Evolutionary conservation across 2,113 vertebrate genomes (phyloP).

Genomic region (Scomber japonicus): DNA sequence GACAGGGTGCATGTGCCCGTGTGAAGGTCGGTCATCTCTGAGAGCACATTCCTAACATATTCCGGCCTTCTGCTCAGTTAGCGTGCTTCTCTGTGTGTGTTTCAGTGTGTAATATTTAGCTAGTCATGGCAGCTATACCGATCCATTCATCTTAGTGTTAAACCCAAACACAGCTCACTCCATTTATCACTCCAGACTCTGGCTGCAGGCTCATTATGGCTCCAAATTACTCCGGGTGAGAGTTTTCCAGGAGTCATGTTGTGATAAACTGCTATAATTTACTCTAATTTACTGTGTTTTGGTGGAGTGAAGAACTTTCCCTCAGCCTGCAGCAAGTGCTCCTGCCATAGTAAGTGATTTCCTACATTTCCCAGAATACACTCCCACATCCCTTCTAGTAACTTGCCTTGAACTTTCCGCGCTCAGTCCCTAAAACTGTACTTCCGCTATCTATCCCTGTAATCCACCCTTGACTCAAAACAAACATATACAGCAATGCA

Average conservation of each 20-base stretch:
- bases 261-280: slow-evolving; percentile 46
- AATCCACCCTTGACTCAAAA: neutral
- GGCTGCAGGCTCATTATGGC: slow-evolving; percentile 33
- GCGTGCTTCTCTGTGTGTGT: slow-evolving; percentile 40
- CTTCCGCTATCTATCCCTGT: no score
- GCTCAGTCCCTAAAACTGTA: neutral
- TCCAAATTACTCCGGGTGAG: slow-evolving; percentile 35
- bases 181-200: slow-evolving; percentile 49
- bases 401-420: neutral
- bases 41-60: slow-evolving; percentile 75
- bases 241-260: slow-evolving; percentile 48
- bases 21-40: slow-evolving; percentile 55
- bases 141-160: slow-evolving; percentile 53
- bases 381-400: neutral
- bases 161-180: slow-evolving; percentile 35
- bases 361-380: slow-evolving; percentile 49
- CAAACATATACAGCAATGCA: neutral
- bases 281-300: slow-evolving; percentile 33
- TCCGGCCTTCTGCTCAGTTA: slow-evolving; percentile 63
- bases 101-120: slow-evolving; percentile 65
- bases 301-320: neutral
- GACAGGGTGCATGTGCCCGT: slow-evolving; percentile 36
- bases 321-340: neutral
- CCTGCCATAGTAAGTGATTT: neutral
- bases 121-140: slow-evolving; percentile 45